Evolutionary conservation across 2,888 invertebrate genomes (phyloP).

Genomic region (Ectemnius lituratus): DNA sequence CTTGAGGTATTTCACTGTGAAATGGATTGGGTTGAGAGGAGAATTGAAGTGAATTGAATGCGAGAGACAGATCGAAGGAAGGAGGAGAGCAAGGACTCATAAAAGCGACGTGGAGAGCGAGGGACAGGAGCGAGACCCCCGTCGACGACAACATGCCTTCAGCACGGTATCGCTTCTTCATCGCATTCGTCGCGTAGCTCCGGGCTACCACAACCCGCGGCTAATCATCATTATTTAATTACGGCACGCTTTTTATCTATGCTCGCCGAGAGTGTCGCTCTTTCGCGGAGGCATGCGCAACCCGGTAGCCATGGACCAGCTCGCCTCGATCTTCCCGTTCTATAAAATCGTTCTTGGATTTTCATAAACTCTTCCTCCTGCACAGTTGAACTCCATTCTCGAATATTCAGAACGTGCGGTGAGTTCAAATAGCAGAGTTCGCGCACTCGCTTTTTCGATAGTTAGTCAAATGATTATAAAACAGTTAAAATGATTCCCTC

Average conservation of each 20-base stretch:
- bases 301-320: conserved; percentile 12
- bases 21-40: too few species aligned
- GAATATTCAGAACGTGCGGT: conserved; percentile 33
- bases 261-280: conserved; percentile 34
- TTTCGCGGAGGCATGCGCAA: conserved; percentile 35
- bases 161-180: conserved; percentile 72
- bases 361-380: conserved; percentile 31
- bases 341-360: conserved; percentile 17
- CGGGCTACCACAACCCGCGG: conserved; percentile 62
- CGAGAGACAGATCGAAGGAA: not conserved
- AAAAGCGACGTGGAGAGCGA: conserved; percentile 18
- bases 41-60: too few species aligned
- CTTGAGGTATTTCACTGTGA: too few species aligned
- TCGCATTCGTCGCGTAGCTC: conserved; percentile 72
- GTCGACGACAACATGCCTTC: conserved; percentile 69
- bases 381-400: not conserved
- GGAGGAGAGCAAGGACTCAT: not conserved
- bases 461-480: not conserved
- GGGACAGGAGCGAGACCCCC: conserved; percentile 58
- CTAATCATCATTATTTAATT: conserved; percentile 76
- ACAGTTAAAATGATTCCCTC: not conserved
- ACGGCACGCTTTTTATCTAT: conserved; percentile 65
- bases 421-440: not conserved
- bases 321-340: conserved; percentile 3
- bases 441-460: conserved; percentile 8